Conservation (phyloP, 2,113 vertebrate genomes). For the Bufo gargarizans region DNA sequence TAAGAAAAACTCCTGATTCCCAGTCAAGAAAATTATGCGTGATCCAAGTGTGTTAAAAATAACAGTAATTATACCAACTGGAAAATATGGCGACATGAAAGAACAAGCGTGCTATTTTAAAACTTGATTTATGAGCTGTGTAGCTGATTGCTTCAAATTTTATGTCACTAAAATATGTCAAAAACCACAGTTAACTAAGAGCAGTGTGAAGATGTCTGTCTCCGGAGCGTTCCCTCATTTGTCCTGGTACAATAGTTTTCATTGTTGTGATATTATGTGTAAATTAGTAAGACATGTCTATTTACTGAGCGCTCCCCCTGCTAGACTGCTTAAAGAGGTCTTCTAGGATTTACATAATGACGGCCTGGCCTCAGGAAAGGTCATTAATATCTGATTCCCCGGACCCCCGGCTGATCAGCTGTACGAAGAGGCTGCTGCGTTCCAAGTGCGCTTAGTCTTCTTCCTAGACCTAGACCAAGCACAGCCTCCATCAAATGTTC, state of each 20-base stretch:
- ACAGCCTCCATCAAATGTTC: too few species aligned
- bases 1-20: not conserved
- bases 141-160: slow-evolving; percentile 31
- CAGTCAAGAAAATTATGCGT: slow-evolving; percentile 3
- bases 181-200: slow-evolving; percentile 23
- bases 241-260: slow-evolving; percentile 10
- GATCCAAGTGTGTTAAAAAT: slow-evolving; percentile 45
- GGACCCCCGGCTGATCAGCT: too few species aligned
- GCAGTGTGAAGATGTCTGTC: not conserved
- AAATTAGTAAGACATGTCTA: not conserved
- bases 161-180: slow-evolving; percentile 7
- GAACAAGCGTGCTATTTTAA: slow-evolving; percentile 13
- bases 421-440: too few species aligned
- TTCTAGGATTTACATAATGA: not conserved
- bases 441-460: too few species aligned
- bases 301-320: not conserved
- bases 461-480: too few species aligned
- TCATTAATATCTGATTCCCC: too few species aligned
- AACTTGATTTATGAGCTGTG: slow-evolving; percentile 36
- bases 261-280: slow-evolving; percentile 23
- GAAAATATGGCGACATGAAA: slow-evolving; percentile 45
- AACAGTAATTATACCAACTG: slow-evolving; percentile 23
- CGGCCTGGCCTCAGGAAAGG: too few species aligned
- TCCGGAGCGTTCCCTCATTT: slow-evolving; percentile 3
- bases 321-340: not conserved